Conservation (phyloP, 2,797 vertebrate genomes). For the Channallabes apus region DNA sequence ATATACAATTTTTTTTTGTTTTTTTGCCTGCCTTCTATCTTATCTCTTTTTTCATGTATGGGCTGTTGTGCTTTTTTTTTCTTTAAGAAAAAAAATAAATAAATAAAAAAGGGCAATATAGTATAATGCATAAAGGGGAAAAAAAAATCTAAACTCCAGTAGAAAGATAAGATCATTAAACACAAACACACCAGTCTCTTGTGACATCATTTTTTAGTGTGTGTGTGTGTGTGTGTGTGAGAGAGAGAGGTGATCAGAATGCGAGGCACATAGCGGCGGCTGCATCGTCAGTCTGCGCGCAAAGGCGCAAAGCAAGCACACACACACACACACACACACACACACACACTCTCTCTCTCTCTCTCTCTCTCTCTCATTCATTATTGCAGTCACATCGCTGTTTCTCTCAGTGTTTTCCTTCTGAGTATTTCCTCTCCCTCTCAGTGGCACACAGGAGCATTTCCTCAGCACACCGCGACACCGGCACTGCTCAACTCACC, state of each 20-base stretch:
- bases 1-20: no score
- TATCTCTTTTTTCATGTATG: no score
- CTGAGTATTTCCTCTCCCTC: background rate
- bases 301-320: conserved; percentile 30
- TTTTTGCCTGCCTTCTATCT: no score
- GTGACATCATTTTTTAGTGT: background rate
- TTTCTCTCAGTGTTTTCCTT: background rate
- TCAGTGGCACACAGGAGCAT: background rate
- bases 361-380: background rate
- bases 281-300: conserved; percentile 50
- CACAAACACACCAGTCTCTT: background rate
- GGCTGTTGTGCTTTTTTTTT: no score
- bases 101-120: no score
- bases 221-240: background rate
- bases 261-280: conserved; percentile 47
- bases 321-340: background rate
- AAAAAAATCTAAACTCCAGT: no score
- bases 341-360: background rate
- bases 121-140: no score
- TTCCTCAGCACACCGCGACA: background rate
- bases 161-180: background rate
- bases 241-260: conserved; percentile 48
- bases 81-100: no score
- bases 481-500: background rate
- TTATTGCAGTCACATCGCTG: conserved; percentile 25